Evolutionary conservation across 2,113 vertebrate genomes (phyloP).

Genomic region (Elachura formosa): DNA sequence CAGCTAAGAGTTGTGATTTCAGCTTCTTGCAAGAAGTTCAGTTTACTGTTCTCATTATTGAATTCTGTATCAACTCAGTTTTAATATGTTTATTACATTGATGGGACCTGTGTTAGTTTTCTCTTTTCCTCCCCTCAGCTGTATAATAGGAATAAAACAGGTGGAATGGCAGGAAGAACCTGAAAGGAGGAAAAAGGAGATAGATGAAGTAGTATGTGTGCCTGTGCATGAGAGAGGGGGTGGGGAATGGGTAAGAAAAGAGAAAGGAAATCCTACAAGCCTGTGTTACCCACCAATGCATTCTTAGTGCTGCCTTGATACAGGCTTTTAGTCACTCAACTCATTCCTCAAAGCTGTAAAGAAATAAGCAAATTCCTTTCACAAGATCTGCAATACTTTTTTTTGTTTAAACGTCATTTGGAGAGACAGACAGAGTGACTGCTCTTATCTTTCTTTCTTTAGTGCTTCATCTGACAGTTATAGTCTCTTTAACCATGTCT

Average conservation of each 20-base stretch:
- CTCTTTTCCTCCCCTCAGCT: background rate
- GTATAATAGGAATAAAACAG: background rate
- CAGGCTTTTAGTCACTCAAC: background rate
- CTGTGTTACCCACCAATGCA: background rate
- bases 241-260: background rate
- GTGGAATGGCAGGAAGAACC: background rate
- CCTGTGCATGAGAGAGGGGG: fast-evolving
- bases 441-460: background rate
- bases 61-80: background rate
- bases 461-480: background rate
- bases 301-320: background rate
- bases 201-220: background rate
- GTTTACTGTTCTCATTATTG: background rate
- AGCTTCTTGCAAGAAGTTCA: background rate
- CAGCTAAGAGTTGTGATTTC: background rate
- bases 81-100: background rate
- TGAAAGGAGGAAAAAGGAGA: background rate
- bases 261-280: background rate
- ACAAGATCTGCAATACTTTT: background rate
- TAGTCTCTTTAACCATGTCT: background rate
- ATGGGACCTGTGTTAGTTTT: background rate
- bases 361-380: background rate
- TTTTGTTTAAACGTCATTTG: background rate
- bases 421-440: background rate
- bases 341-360: background rate